Conservation (phyloP, 2,113 vertebrate species). For the Colossoma macropomum region DNA sequence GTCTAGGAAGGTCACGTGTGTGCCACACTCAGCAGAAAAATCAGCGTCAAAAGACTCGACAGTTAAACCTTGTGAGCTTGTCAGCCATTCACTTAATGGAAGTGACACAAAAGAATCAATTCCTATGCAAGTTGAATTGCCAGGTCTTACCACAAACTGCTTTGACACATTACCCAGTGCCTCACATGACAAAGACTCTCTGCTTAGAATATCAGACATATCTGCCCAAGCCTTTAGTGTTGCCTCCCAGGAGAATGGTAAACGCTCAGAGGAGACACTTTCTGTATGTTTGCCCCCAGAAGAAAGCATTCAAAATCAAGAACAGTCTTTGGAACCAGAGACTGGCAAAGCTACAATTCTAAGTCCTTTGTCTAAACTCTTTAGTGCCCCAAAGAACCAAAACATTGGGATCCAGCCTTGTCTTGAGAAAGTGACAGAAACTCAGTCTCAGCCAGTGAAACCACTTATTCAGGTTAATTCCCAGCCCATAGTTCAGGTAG, state of each 20-base stretch:
- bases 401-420: constrained; percentile 32
- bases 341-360: constrained; percentile 41
- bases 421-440: constrained; percentile 19
- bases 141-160: constrained; percentile 44
- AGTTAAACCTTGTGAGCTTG: constrained; percentile 37
- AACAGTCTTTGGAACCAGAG: constrained; percentile 27
- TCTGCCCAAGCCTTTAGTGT: constrained; percentile 22
- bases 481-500: constrained; percentile 42
- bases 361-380: constrained; percentile 1
- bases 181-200: constrained; percentile 46
- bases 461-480: constrained; percentile 55
- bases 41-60: constrained; percentile 20
- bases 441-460: neutral
- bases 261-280: constrained; percentile 34
- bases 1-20: constrained; percentile 72
- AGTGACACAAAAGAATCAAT: constrained; percentile 46
- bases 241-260: constrained; percentile 28
- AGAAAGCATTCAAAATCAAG: constrained; percentile 22
- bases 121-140: constrained; percentile 57
- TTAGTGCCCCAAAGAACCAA: constrained; percentile 30
- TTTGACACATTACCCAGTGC: constrained; percentile 48
- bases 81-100: constrained; percentile 26
- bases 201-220: constrained; percentile 24
- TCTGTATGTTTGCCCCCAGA: constrained; percentile 28
- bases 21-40: constrained; percentile 27